These are phyloP conservation scores for Synanthedon andrenaeformis DNA, from an alignment of 2,888 invertebrate species.

Conservation along the genomic window DNA sequence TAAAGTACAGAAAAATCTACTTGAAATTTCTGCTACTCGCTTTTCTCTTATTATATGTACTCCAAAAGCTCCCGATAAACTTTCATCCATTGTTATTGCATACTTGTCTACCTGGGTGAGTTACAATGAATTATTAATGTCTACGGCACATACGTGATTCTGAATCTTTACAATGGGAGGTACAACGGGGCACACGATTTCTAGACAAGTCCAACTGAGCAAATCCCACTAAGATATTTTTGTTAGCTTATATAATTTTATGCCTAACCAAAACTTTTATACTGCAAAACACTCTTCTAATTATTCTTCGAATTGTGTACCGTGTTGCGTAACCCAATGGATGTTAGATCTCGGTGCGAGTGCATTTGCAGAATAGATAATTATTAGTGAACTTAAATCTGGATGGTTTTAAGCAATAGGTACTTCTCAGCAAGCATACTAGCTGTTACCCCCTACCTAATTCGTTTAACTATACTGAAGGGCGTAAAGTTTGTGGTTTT, in stretches of 20 bases:
- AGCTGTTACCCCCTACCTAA: no score
- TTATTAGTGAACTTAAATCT: slow-evolving; percentile 23
- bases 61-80: slow-evolving; percentile 31
- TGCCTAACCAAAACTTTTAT: no score
- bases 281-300: no score
- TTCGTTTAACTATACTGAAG: no score
- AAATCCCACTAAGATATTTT: no score
- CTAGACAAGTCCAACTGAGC: slow-evolving; percentile 1
- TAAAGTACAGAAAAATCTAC: no score
- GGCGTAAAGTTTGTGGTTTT: no score
- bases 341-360: slow-evolving; percentile 34
- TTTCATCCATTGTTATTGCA: slow-evolving; percentile 59
- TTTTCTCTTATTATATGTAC: background rate
- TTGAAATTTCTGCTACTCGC: no score
- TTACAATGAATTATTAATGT: slow-evolving; percentile 60
- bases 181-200: slow-evolving; percentile 15
- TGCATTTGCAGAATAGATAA: slow-evolving; percentile 43
- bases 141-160: slow-evolving; percentile 46
- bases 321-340: slow-evolving; percentile 21
- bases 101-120: slow-evolving; percentile 38
- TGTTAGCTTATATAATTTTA: no score
- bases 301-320: slow-evolving; percentile 11
- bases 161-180: slow-evolving; percentile 26
- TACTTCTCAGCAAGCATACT: background rate
- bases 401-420: slow-evolving; percentile 19